phyloP scores from a whole-genome alignment of 2,888 invertebrate genomes.

The Aporophyla nigra region DNA sequence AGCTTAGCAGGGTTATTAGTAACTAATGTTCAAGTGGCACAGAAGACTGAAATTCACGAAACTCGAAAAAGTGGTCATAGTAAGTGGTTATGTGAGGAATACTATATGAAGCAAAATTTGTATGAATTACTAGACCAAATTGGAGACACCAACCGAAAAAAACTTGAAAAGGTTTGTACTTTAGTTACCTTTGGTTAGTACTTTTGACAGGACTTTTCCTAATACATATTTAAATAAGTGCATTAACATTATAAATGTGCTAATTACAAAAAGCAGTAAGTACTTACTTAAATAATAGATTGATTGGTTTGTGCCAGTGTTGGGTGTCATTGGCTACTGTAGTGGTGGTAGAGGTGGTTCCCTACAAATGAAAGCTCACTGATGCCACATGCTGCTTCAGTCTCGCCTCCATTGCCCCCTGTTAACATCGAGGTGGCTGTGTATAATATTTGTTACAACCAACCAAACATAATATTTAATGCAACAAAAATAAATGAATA shows the following conservation, averaged over 20 bases:
- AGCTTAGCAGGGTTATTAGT: conserved; percentile 79
- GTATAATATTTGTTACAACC: background rate
- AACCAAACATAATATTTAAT: conserved; percentile 3
- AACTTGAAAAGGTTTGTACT: conserved; percentile 78
- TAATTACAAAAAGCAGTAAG: background rate
- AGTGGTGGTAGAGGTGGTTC: background rate
- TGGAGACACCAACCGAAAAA: conserved; percentile 82
- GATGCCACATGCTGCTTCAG: background rate
- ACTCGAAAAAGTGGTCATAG: conserved; percentile 71
- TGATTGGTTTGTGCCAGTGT: background rate
- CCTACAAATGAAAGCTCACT: background rate
- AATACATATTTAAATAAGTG: background rate
- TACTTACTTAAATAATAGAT: background rate
- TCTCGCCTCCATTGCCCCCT: background rate
- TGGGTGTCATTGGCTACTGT: background rate
- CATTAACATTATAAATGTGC: background rate
- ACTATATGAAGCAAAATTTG: conserved; percentile 82
- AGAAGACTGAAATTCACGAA: conserved; percentile 66
- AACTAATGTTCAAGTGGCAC: conserved; percentile 68
- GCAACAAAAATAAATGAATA: background rate
- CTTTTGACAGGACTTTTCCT: background rate
- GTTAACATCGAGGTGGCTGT: background rate
- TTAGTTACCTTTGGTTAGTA: no score
- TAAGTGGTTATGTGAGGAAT: conserved; percentile 89
- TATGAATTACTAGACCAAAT: conserved; percentile 85